Evolutionary conservation across 2,113 vertebrate species (phyloP).

Genomic region (Scalopus aquaticus): DNA sequence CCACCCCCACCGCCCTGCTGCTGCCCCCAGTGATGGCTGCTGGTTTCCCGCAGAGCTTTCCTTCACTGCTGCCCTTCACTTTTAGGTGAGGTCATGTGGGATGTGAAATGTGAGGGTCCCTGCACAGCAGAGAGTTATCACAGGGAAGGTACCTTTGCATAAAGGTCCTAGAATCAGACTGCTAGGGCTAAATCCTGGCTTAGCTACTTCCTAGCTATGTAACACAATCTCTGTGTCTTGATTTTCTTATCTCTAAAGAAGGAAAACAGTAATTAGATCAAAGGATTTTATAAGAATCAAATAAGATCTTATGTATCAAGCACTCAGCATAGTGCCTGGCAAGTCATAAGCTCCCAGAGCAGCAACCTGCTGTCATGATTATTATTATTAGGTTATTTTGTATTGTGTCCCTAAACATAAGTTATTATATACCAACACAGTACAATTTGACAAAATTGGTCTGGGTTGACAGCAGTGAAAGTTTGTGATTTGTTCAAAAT

Average conservation of each 20-base stretch:
- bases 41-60: neutral
- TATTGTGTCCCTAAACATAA: neutral
- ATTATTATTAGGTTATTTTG: neutral
- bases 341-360: neutral
- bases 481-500: conserved; percentile 25
- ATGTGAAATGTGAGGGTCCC: neutral
- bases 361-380: neutral
- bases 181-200: neutral
- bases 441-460: neutral
- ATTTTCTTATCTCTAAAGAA: neutral
- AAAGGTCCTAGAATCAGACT: neutral
- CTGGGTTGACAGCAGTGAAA: neutral
- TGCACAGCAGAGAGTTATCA: neutral
- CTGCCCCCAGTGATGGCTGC: neutral
- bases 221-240: neutral
- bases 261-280: neutral
- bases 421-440: neutral
- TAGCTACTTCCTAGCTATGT: neutral
- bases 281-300: neutral
- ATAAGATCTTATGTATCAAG: neutral
- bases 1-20: no score
- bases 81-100: neutral
- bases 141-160: neutral
- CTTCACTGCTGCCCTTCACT: neutral
- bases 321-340: neutral